phyloP scores from a whole-genome alignment of 2,113 vertebrate species.

The Gymnocephalus cernua region DNA sequence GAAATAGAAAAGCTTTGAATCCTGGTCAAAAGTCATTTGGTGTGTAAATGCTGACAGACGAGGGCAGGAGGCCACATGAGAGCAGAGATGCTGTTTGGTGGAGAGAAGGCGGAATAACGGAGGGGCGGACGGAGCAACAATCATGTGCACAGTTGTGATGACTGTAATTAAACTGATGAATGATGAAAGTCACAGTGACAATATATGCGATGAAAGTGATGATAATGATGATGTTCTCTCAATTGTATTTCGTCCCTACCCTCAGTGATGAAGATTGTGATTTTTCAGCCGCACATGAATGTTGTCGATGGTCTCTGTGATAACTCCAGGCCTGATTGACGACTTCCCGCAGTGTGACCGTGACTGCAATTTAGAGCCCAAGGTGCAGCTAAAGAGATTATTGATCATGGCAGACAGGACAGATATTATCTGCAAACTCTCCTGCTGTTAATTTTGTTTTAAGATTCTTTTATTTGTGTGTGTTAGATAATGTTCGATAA shows the following conservation, averaged over 20 bases:
- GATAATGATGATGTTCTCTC: constrained; percentile 50
- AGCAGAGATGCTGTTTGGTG: constrained; percentile 30
- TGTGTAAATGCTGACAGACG: constrained; percentile 58
- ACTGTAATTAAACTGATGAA: constrained; percentile 49
- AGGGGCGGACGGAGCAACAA: background rate
- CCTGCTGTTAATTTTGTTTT: constrained; percentile 33
- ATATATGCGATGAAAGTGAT: constrained; percentile 33
- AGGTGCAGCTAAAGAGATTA: constrained; percentile 32
- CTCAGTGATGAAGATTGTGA: background rate
- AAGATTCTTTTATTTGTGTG: constrained; percentile 11
- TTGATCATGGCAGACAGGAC: constrained; percentile 28
- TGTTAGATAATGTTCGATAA: constrained; percentile 8
- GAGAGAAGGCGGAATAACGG: constrained; percentile 18
- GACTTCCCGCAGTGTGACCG: background rate
- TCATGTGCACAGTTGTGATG: constrained; percentile 23
- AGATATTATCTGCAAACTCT: constrained; percentile 24
- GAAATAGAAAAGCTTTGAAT: constrained; percentile 54
- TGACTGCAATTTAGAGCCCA: constrained; percentile 16
- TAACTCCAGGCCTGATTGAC: constrained; percentile 20
- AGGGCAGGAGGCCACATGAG: constrained; percentile 31
- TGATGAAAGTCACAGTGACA: constrained; percentile 58
- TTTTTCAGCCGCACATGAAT: constrained; percentile 19
- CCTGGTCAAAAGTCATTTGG: constrained; percentile 57
- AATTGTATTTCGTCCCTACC: constrained; percentile 30
- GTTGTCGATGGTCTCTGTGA: constrained; percentile 16